phyloP scores from a whole-genome alignment of 2,888 invertebrate species.

The Hetaerina titia region DNA sequence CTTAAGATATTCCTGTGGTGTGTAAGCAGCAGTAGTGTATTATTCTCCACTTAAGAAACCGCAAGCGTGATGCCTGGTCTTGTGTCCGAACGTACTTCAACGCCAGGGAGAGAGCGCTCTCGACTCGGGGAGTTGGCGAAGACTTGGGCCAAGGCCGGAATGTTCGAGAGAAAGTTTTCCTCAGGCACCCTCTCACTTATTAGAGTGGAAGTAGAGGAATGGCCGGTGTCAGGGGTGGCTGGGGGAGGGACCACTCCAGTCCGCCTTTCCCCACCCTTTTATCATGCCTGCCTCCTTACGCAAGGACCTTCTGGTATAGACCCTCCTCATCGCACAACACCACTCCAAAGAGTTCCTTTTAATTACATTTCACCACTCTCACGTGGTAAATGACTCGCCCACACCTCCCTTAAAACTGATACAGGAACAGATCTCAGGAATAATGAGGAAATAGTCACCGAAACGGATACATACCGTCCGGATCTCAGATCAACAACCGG shows the following conservation, averaged over 20 bases:
- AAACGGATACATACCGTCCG: too few relatives aligned
- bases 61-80: neutral
- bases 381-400: neutral
- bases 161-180: slow-evolving; percentile 1
- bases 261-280: neutral
- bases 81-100: neutral
- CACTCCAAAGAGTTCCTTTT: neutral
- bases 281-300: neutral
- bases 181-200: neutral
- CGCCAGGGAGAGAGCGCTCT: neutral
- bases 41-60: neutral
- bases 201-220: neutral
- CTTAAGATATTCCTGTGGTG: neutral
- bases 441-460: too few relatives aligned
- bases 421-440: neutral
- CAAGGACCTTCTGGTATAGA: neutral
- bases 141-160: neutral
- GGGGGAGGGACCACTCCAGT: neutral
- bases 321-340: neutral
- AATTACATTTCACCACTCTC: neutral
- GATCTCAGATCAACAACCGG: too few relatives aligned
- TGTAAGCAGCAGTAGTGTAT: neutral
- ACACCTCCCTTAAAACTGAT: neutral
- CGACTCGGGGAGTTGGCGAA: neutral
- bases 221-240: neutral